Percentiles rank a stretch among this genome's conserved stretches.
Conservation (phyloP, 2,797 vertebrate species). For the Cirrhinus molitorella region DNA sequence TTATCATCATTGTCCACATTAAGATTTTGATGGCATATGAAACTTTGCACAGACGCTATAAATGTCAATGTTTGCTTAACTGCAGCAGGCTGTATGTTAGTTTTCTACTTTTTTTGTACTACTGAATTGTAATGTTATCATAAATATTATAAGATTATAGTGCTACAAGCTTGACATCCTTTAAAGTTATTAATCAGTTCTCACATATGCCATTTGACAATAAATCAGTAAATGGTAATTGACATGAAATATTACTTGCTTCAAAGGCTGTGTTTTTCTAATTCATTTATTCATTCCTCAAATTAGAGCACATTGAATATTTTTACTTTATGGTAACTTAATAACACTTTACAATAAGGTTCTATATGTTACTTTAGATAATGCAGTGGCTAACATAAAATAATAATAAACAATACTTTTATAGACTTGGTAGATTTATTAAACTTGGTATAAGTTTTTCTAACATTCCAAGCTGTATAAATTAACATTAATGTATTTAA, state of each 20-base stretch:
- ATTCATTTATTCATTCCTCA: not conserved
- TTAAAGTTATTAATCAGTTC: not conserved
- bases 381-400: not conserved
- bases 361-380: not conserved
- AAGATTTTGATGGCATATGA: not conserved
- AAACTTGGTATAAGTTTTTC: not conserved
- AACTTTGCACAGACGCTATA: not conserved
- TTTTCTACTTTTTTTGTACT: not conserved
- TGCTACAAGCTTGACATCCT: not conserved
- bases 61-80: conserved; percentile 13
- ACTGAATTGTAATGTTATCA: not conserved
- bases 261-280: not conserved
- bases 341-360: not conserved
- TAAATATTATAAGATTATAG: not conserved
- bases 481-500: not conserved
- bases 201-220: not conserved
- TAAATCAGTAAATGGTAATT: not conserved
- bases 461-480: not conserved
- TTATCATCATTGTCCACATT: conserved; percentile 30
- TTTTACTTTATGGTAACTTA: not conserved
- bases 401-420: not conserved
- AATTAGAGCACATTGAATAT: too few species aligned
- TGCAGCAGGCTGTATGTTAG: not conserved
- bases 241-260: not conserved
- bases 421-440: not conserved